Base-by-base conservation (phyloP, 2,113 vertebrate species). In the Aphelocoma coerulescens region DNA sequence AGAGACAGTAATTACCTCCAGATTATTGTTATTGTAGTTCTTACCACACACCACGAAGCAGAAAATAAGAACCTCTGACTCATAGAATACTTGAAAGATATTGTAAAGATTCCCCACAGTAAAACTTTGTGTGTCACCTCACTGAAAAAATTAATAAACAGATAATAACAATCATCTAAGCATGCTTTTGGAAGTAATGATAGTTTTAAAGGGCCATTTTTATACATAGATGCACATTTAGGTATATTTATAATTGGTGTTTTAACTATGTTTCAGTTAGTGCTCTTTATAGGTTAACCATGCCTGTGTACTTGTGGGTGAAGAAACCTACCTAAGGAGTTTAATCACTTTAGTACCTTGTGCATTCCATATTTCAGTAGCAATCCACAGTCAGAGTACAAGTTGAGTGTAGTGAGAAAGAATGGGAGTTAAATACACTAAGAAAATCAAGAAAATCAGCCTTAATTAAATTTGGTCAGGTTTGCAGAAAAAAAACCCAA, bases 21-120 rank as follows among this genome's bases (percentile, higher is more conserved):
- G 68, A 84, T 96, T 91, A 95, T 85, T 93, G 73, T 91, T 96
- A 91, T 85, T 94, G 59, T 71, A 79, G 75, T 77, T 89, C 67
- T 94, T 76, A 75, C 51, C 30, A 91, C 72, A 95, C 54, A 85
- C n/a, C 37, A 92, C 0, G 22, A 92, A 93, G 88, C 89, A 96
- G 91, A 96, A 96, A 96, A 97, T 87, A 95, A 95, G 84, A 72
- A 82, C 26, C 80, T 89, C 44, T 76, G 57, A 74, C 51, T 96
- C 85, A 93, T 0, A 58, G 51, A 88, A 92, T 66, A 58, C 74
- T 92, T 91, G 32, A 75, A 87, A 89, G 24, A 51, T 79, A 87
- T 41, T 89, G 17, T 90, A 80, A 93, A 82, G n/a, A 52, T 87
- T 97, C 39, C 82, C 76, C 52, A 85, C 37, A 85, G 85, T 85